A percentile compares a stretch with the other conserved stretches of the same genome.
phyloP scores from a whole-genome alignment of 2,797 vertebrate genomes.

The Setipinna tenuifilis region DNA sequence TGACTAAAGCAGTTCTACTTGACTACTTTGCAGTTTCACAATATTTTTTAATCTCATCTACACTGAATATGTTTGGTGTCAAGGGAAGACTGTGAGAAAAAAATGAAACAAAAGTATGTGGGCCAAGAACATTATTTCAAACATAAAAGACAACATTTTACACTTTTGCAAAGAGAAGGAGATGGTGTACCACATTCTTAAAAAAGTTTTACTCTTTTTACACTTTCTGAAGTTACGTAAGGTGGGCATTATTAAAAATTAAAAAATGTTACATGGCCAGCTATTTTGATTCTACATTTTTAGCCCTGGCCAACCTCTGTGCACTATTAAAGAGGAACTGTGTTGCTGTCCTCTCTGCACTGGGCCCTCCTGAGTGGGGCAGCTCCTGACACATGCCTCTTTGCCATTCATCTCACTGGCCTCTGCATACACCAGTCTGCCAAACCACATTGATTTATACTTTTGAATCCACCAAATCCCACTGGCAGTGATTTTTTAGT shows the following conservation, averaged over 20 bases:
- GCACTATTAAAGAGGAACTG: neutral
- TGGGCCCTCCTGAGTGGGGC: neutral
- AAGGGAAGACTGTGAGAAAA: neutral
- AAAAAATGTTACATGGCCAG: neutral
- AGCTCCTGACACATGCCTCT: neutral
- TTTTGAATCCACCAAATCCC: neutral
- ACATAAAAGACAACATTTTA: no score
- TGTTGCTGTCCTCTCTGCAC: neutral
- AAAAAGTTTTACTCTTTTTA: neutral
- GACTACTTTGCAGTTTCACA: neutral
- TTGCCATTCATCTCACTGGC: neutral
- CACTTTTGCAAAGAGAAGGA: neutral
- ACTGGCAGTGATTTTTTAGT: neutral
- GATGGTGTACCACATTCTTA: neutral
- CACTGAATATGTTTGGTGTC: neutral
- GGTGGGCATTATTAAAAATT: neutral
- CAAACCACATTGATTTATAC: neutral
- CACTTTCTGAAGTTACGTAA: neutral
- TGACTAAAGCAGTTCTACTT: neutral
- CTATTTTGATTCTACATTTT: neutral
- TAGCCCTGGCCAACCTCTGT: neutral
- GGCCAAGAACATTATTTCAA: neutral
- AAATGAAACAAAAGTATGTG: neutral
- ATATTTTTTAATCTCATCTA: neutral
- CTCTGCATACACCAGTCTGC: neutral